Conservation (phyloP, 2,797 vertebrate species). For the Micrastur ruficollis region DNA sequence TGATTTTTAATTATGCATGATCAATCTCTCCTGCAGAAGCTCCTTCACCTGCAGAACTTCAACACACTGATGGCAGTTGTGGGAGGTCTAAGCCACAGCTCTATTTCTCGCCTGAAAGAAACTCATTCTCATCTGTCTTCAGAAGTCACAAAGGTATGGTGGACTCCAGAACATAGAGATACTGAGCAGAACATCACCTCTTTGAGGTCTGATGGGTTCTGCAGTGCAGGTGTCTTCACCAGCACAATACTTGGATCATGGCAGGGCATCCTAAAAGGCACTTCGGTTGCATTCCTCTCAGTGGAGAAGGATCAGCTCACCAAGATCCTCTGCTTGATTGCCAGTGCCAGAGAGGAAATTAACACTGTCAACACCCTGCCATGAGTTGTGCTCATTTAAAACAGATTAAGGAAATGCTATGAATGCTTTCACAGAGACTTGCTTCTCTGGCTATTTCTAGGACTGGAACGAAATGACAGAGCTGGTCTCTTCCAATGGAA, state of each 20-base stretch:
- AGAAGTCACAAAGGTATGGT: slow-evolving; percentile 89
- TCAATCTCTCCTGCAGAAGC: slow-evolving; percentile 80
- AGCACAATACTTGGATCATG: background rate
- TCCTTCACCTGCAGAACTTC: slow-evolving; percentile 94
- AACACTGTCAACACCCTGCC: background rate
- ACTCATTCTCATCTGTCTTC: slow-evolving; percentile 89
- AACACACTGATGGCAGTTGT: slow-evolving; percentile 97
- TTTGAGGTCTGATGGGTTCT: background rate
- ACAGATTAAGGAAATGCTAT: background rate
- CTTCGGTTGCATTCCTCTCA: background rate
- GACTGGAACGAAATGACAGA: slow-evolving; percentile 97
- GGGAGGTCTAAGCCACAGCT: slow-evolving; percentile 94
- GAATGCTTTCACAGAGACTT: slow-evolving; percentile 52
- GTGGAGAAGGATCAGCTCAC: background rate
- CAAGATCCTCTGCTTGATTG: background rate
- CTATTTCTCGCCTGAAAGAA: slow-evolving; percentile 94
- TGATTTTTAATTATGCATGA: background rate
- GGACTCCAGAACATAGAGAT: background rate
- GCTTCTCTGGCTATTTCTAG: slow-evolving; percentile 72
- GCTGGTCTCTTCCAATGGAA: slow-evolving; percentile 93
- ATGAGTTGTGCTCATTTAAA: background rate
- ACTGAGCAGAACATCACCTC: background rate
- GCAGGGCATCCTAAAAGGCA: background rate
- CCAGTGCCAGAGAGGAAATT: background rate
- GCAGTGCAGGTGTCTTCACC: background rate